Conservation (phyloP, 2,113 vertebrate species). For the Otus sunia region DNA sequence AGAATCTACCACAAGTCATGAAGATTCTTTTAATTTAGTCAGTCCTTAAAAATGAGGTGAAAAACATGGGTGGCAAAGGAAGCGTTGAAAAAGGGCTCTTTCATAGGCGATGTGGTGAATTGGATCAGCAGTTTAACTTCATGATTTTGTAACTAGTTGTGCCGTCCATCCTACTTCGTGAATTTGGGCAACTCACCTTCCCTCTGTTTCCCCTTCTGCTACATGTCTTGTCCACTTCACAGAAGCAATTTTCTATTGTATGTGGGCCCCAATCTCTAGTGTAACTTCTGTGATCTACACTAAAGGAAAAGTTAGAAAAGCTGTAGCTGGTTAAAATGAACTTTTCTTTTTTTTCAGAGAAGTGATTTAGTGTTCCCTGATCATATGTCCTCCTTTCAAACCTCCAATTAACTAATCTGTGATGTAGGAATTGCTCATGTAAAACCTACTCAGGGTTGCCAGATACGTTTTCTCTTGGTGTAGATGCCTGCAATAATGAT, state of each 20-base stretch:
- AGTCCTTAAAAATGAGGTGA: background rate
- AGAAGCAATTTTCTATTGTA: background rate
- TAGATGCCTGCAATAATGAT: background rate
- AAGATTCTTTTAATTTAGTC: background rate
- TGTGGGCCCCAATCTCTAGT: background rate
- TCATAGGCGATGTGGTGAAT: background rate
- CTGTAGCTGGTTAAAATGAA: background rate
- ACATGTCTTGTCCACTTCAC: background rate
- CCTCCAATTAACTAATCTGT: background rate
- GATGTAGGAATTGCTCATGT: background rate
- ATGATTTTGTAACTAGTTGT: background rate
- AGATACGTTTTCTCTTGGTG: background rate
- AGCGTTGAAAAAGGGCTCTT: background rate
- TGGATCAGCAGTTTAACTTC: background rate
- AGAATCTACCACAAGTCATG: background rate
- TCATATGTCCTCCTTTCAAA: background rate
- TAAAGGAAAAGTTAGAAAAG: background rate
- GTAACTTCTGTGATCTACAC: background rate
- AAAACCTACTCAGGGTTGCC: background rate
- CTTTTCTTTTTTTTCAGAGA: background rate
- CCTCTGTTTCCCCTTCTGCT: background rate
- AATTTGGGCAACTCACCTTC: background rate
- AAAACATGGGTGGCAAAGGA: background rate
- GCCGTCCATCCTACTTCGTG: background rate
- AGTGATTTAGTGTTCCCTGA: background rate